These are phyloP conservation scores for Eulemur albifrons DNA, from an alignment of 2,797 vertebrate species.

Conservation along the genomic window DNA sequence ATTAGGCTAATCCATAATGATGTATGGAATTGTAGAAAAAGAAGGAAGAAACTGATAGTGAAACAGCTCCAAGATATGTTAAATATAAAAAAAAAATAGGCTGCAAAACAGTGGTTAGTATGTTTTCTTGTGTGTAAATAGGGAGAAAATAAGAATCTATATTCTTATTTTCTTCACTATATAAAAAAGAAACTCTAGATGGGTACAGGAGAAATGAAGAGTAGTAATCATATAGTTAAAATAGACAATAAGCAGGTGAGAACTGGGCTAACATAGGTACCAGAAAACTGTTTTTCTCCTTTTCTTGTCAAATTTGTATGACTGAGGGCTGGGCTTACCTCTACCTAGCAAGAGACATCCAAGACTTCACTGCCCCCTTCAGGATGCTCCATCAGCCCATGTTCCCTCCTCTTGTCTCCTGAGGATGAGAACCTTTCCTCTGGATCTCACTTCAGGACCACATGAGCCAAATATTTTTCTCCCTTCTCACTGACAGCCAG, in stretches of 20 bases:
- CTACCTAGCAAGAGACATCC: not conserved
- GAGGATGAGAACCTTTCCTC: not conserved
- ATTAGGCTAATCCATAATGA: not conserved
- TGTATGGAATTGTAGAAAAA: not conserved
- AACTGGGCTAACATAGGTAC: not conserved
- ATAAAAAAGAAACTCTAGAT: not conserved
- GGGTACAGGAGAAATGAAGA: not conserved
- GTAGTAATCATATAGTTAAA: not conserved
- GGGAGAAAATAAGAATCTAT: not conserved
- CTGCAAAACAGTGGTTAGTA: not conserved
- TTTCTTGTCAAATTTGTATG: not conserved
- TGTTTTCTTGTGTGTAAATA: not conserved
- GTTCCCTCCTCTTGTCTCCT: not conserved
- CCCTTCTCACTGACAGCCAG: not conserved
- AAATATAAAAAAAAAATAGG: not conserved
- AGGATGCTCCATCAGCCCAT: rapidly evolving
- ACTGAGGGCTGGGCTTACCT: not conserved
- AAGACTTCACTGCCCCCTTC: not conserved
- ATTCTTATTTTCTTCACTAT: not conserved
- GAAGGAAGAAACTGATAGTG: not conserved
- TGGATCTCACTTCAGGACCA: no score
- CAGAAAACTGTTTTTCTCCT: not conserved
- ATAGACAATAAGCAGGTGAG: not conserved
- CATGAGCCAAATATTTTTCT: not conserved
- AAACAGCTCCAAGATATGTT: not conserved